A percentile compares a stretch with the other conserved stretches of the same genome.
These are phyloP conservation scores for Junco hyemalis DNA, from an alignment of 2,113 vertebrate species.

Conservation along the genomic window DNA sequence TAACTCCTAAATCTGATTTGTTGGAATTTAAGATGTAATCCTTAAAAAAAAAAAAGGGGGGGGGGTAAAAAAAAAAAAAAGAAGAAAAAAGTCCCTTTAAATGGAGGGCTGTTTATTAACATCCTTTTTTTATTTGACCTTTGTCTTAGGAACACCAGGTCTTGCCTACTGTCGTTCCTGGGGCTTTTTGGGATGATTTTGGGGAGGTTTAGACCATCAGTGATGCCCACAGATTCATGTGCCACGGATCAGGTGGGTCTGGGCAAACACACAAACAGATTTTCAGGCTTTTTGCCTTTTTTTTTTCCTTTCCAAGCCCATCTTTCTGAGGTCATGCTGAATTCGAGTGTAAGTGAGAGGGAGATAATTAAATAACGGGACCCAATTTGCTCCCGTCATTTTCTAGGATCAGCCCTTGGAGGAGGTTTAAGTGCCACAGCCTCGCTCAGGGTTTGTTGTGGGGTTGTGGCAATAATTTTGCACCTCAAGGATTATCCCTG, in stretches of 20 bases:
- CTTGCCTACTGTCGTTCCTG: background rate
- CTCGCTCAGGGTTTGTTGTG: background rate
- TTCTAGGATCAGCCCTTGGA: background rate
- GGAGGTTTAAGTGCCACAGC: background rate
- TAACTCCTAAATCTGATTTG: conserved; percentile 88
- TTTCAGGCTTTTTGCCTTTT: background rate
- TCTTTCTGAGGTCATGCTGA: background rate
- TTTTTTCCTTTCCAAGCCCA: background rate
- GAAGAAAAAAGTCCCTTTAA: conserved; percentile 71
- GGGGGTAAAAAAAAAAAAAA: conserved; percentile 3
- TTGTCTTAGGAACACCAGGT: conserved; percentile 71
- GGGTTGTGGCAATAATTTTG: background rate
- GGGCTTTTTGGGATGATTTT: background rate
- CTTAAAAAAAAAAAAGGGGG: conserved; percentile 60
- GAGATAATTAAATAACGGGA: conserved; percentile 21
- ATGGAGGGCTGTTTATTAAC: conserved; percentile 80
- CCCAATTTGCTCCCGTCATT: background rate
- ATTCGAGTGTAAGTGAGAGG: background rate
- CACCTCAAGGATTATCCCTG: rapidly evolving
- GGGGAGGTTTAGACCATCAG: background rate
- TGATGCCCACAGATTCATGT: rapidly evolving
- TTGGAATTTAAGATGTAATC: conserved; percentile 88
- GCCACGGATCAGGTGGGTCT: background rate
- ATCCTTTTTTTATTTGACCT: conserved; percentile 72
- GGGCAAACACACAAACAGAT: background rate